Evolutionary conservation across 2,113 vertebrate genomes (phyloP).

Genomic region (Odontesthes bonariensis): DNA sequence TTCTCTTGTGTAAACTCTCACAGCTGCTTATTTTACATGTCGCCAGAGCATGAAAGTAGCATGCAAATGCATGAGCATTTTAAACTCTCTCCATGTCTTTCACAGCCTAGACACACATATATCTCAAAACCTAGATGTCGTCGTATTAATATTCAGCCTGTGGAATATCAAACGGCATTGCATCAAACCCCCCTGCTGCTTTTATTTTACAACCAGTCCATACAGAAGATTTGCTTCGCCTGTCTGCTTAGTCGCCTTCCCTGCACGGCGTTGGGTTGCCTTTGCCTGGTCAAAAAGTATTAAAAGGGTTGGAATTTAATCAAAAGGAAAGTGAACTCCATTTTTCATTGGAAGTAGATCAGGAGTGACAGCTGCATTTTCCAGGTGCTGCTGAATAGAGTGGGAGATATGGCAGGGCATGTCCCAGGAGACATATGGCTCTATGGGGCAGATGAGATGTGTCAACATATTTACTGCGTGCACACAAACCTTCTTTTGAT

Average conservation of each 20-base stretch:
- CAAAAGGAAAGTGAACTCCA: slow-evolving; percentile 28
- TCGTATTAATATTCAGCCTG: slow-evolving; percentile 35
- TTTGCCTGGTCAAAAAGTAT: slow-evolving; percentile 41
- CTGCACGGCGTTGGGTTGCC: slow-evolving; percentile 30
- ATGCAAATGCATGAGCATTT: slow-evolving; percentile 17
- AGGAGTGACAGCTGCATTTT: slow-evolving; percentile 69
- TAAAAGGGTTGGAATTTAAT: slow-evolving; percentile 44
- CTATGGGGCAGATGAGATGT: slow-evolving; percentile 55
- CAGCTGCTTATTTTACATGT: slow-evolving; percentile 34
- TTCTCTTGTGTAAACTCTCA: slow-evolving; percentile 53
- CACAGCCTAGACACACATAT: not conserved
- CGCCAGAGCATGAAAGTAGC: slow-evolving; percentile 4
- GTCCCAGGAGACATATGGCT: slow-evolving; percentile 41
- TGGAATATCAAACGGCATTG: slow-evolving; percentile 44
- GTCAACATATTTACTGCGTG: slow-evolving; percentile 42
- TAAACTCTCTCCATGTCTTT: not conserved
- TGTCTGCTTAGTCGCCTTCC: not conserved
- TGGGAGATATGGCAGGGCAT: slow-evolving; percentile 14
- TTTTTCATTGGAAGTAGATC: slow-evolving; percentile 49
- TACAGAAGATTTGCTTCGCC: not conserved
- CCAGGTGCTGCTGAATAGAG: slow-evolving; percentile 36
- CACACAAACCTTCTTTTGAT: slow-evolving; percentile 15
- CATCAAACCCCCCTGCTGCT: slow-evolving; percentile 29
- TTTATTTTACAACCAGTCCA: slow-evolving; percentile 17
- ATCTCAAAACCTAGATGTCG: slow-evolving; percentile 37